phyloP scores from a whole-genome alignment of 2,888 invertebrate species.

The Junonia oenone region DNA sequence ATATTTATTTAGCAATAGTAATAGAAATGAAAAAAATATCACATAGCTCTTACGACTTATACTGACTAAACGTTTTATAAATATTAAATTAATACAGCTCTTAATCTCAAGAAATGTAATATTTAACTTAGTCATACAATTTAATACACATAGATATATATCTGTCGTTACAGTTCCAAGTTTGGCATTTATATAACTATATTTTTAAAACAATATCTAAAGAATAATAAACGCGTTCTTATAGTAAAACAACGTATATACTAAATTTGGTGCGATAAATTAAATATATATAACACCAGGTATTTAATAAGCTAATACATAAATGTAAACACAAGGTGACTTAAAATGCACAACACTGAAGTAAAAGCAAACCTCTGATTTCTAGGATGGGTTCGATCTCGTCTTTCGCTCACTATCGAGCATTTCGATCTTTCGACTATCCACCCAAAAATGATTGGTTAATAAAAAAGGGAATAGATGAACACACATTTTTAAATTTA shows the following conservation, averaged over 20 bases:
- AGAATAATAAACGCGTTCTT: constrained; percentile 1
- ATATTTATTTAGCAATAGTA: constrained; percentile 57
- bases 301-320: constrained; percentile 5
- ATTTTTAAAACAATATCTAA: background rate
- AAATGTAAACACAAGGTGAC: constrained; percentile 1
- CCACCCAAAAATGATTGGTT: no score
- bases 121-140: constrained; percentile 32
- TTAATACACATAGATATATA: constrained; percentile 12
- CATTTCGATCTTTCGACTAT: no score
- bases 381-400: no score
- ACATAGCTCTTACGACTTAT: constrained; percentile 63
- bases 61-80: constrained; percentile 43
- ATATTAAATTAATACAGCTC: constrained; percentile 26
- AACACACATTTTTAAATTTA: no score
- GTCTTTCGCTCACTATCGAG: no score
- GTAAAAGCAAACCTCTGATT: background rate
- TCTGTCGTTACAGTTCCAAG: background rate
- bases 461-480: no score
- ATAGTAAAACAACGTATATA: background rate
- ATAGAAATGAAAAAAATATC: constrained; percentile 57
- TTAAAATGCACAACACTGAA: background rate
- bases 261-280: constrained; percentile 3
- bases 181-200: background rate
- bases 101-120: constrained; percentile 11
- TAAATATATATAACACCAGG: constrained; percentile 5